phyloP scores from a whole-genome alignment of 2,888 invertebrate genomes.

The Acanthosepion lycidas region DNA sequence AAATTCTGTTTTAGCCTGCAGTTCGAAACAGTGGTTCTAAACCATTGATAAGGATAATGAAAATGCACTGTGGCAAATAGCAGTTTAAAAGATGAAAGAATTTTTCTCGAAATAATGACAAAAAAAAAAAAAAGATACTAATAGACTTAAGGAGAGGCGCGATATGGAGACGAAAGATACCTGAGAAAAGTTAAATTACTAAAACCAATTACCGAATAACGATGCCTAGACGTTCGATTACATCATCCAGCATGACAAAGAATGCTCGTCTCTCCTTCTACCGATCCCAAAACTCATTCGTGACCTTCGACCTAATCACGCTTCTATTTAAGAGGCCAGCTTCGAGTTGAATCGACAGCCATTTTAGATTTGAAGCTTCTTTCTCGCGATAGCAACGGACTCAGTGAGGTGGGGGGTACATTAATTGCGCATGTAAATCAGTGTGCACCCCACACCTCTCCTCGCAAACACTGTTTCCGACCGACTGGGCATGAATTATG shows the following conservation, averaged over 20 bases:
- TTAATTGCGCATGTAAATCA: slow-evolving; percentile 33
- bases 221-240: background rate
- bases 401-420: background rate
- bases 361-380: background rate
- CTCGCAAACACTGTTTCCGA: background rate
- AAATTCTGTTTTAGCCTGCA: background rate
- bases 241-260: background rate
- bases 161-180: background rate
- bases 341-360: background rate
- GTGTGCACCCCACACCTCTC: background rate
- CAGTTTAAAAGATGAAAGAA: background rate
- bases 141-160: background rate
- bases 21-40: background rate
- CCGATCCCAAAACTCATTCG: background rate
- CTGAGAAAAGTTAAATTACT: background rate
- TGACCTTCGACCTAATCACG: background rate
- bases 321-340: background rate
- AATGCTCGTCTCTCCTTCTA: background rate
- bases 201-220: slow-evolving; percentile 16
- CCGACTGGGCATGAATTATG: background rate
- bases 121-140: background rate
- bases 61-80: background rate
- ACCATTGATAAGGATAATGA: background rate
- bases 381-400: background rate
- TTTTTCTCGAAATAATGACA: background rate